These are phyloP conservation scores for Ardeotis arabs DNA, from an alignment of 2,113 vertebrate genomes.

Conservation along the genomic window DNA sequence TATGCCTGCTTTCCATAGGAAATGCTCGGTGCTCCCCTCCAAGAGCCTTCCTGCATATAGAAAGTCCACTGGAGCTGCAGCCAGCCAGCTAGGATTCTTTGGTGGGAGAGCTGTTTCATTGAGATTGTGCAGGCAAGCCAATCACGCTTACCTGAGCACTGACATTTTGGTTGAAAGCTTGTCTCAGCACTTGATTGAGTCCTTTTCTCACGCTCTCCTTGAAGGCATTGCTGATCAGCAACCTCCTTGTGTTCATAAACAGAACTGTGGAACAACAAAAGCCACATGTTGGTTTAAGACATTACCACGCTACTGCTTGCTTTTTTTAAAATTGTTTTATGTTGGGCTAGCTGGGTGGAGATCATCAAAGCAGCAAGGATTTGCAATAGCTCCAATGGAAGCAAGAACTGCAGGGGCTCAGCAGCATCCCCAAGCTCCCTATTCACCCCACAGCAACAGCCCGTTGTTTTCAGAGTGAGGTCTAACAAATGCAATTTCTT, in stretches of 20 bases:
- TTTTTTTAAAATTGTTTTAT: background rate
- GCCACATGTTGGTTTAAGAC: background rate
- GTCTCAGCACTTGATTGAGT: conserved; percentile 86
- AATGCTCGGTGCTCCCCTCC: background rate
- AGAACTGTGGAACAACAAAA: conserved; percentile 81
- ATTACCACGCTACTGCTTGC: background rate
- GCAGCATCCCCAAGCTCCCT: background rate
- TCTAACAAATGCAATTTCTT: background rate
- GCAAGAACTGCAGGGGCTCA: background rate
- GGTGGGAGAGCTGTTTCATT: background rate
- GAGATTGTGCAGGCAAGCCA: background rate
- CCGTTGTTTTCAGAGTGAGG: background rate
- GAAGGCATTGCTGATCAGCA: conserved; percentile 82
- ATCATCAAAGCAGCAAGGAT: background rate
- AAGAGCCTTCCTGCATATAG: background rate
- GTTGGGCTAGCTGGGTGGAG: background rate
- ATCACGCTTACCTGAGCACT: conserved; percentile 82
- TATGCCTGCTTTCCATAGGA: background rate
- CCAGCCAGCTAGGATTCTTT: background rate
- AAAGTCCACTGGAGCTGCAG: background rate
- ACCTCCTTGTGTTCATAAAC: conserved; percentile 86
- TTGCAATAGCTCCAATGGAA: background rate
- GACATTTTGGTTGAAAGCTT: conserved; percentile 87
- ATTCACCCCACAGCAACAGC: background rate
- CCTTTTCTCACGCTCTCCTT: conserved; percentile 87